Conservation (phyloP, 2,888 invertebrate genomes). For the Diabrotica balteata region DNA sequence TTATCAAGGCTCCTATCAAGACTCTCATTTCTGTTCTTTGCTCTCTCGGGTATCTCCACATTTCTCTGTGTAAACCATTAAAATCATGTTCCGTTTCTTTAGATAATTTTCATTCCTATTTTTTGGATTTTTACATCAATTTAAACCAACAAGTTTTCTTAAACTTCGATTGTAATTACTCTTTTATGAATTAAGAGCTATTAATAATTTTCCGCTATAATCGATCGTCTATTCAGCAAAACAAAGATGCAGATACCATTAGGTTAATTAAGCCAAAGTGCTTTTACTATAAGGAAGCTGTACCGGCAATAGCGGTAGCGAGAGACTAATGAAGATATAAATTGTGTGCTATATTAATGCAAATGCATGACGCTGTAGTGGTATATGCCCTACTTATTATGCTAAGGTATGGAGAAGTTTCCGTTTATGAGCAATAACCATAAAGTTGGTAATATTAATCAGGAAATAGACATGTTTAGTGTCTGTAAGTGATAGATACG, state of each 20-base stretch:
- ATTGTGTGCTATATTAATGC: constrained; percentile 4
- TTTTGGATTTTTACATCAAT: too few species aligned
- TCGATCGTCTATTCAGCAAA: not conserved
- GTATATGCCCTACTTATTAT: constrained; percentile 9
- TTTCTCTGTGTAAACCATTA: too few species aligned
- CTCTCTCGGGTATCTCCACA: too few species aligned
- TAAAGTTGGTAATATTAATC: constrained; percentile 1
- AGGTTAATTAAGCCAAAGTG: constrained; percentile 12
- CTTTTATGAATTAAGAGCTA: not conserved
- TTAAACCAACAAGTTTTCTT: too few species aligned
- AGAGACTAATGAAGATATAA: constrained; percentile 8
- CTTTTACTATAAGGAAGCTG: constrained; percentile 6
- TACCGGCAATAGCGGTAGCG: constrained; percentile 1
- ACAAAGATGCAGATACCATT: not conserved
- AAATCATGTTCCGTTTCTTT: too few species aligned
- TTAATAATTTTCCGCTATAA: not conserved
- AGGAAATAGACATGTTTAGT: constrained; percentile 1
- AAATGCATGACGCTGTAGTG: constrained; percentile 3
- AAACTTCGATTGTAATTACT: too few species aligned
- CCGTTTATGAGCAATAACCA: constrained; percentile 2
- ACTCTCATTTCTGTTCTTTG: too few species aligned
- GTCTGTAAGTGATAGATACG: too few species aligned
- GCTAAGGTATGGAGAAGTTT: constrained; percentile 1
- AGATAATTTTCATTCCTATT: too few species aligned
- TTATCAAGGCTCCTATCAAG: too few species aligned